These are phyloP conservation scores for Micromussa lordhowensis DNA, from an alignment of 92 coral and sea anemone genomes.

Conservation along the genomic window DNA sequence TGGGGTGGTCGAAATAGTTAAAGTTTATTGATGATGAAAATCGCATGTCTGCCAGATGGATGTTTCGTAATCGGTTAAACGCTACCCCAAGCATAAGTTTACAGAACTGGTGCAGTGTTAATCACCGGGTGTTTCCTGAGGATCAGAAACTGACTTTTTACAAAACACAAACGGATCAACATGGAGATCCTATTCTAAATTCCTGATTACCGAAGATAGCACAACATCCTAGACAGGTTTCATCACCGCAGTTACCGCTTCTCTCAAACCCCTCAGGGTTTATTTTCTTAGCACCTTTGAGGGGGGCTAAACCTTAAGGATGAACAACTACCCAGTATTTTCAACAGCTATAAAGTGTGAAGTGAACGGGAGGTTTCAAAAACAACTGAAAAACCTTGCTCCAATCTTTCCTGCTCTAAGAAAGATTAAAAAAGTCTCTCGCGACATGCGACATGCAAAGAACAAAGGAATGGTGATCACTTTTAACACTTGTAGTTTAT, in stretches of 20 bases:
- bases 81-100: neutral
- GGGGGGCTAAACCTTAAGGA: neutral
- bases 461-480: neutral
- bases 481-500: neutral
- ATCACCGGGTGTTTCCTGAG: conserved; percentile 11
- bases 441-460: neutral
- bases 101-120: neutral
- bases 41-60: conserved; percentile 15
- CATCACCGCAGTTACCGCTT: neutral
- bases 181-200: neutral
- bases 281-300: neutral
- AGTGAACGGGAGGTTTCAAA: neutral
- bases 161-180: neutral
- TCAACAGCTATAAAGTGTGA: neutral
- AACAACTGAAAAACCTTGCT: neutral
- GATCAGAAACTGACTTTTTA: neutral
- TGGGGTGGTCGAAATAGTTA: neutral
- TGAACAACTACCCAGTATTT: neutral
- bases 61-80: conserved; percentile 5
- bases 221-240: neutral
- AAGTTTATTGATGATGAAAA: neutral
- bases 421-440: neutral
- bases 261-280: neutral
- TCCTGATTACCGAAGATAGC: neutral
- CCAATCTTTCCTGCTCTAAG: neutral